A percentile compares a stretch with the other conserved stretches of the same genome.
These are phyloP conservation scores for Glomeris maerens DNA, from an alignment of 1,140 invertebrate species.

Conservation along the genomic window DNA sequence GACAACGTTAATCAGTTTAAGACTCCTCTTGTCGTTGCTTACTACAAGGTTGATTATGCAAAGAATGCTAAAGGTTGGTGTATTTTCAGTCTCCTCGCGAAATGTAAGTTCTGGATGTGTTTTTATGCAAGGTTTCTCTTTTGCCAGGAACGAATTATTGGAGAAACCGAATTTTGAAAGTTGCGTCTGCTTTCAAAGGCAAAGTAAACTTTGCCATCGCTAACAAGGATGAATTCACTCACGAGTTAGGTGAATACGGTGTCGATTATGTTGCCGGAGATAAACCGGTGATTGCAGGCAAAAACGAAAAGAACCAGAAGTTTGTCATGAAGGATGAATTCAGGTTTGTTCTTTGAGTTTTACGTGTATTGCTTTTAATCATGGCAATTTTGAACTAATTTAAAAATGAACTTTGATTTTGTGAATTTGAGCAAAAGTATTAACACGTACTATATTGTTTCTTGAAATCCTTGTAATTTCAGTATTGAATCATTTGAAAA, in stretches of 20 bases:
- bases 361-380: conserved; percentile 7
- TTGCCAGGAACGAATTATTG: conserved; percentile 89
- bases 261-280: conserved; percentile 71
- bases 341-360: conserved; percentile 39
- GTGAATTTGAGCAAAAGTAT: too few species aligned
- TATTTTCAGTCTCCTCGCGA: too few species aligned
- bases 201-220: conserved; percentile 77
- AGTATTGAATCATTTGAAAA: conserved; percentile 69
- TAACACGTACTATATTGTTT: too few species aligned
- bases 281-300: conserved; percentile 74
- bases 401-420: not conserved
- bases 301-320: conserved; percentile 70
- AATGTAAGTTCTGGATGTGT: not conserved
- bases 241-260: conserved; percentile 87
- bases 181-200: conserved; percentile 67
- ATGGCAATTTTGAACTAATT: not conserved
- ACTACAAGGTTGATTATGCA: conserved; percentile 87
- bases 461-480: conserved; percentile 27
- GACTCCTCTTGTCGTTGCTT: conserved; percentile 77
- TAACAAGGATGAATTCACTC: conserved; percentile 81
- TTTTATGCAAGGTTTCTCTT: conserved; percentile 3
- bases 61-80: conserved; percentile 91
- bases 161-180: conserved; percentile 92
- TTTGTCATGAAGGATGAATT: conserved; percentile 84
- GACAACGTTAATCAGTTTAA: conserved; percentile 74